These are phyloP conservation scores for Atopsyche davidsoni DNA, from an alignment of 1,140 invertebrate genomes.

Conservation along the genomic window DNA sequence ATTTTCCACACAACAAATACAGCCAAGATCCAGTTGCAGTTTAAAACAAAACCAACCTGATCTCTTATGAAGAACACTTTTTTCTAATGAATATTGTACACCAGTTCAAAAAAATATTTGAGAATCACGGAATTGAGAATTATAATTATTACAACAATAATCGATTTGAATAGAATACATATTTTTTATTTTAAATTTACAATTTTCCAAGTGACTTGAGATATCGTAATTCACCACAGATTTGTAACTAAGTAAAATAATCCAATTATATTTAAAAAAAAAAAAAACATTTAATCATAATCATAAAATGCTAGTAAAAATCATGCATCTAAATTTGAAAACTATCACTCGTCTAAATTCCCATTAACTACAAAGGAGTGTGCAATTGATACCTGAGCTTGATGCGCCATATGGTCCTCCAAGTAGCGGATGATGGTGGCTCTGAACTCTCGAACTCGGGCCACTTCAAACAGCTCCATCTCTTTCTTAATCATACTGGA, in stretches of 20 bases:
- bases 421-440: constrained; percentile 84
- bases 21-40: not conserved
- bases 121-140: too few species aligned
- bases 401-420: constrained; percentile 89
- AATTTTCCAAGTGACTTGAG: not conserved
- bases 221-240: not conserved
- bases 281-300: not conserved
- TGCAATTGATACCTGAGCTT: constrained; percentile 80
- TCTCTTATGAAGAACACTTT: too few species aligned
- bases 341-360: not conserved
- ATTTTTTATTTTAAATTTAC: too few species aligned
- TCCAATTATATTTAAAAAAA: not conserved
- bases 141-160: too few species aligned
- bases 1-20: not conserved
- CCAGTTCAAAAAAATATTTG: too few species aligned
- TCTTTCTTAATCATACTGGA: constrained; percentile 95
- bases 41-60: too few species aligned
- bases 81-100: too few species aligned
- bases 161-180: too few species aligned
- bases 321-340: not conserved
- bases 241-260: not conserved
- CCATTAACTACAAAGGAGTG: too few species aligned
- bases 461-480: constrained; percentile 85
- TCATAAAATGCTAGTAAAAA: not conserved
- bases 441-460: constrained; percentile 87